Conservation (phyloP, 2,113 vertebrate species). For the Crotalus tigris region DNA sequence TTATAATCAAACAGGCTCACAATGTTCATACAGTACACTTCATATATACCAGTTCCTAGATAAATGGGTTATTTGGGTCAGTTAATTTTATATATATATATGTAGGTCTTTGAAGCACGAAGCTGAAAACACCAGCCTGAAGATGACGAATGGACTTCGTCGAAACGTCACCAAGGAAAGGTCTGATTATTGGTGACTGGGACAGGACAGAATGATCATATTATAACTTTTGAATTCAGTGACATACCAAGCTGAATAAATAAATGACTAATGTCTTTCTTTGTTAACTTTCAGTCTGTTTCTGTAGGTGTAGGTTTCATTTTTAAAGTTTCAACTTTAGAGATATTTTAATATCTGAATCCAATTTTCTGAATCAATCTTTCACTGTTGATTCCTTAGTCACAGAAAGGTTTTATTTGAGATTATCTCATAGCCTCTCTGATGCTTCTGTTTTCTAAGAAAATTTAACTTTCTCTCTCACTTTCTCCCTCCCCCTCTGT, state of each 20-base stretch:
- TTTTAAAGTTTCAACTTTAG: not conserved
- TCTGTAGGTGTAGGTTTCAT: not conserved
- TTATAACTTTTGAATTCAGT: not conserved
- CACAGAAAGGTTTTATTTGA: not conserved
- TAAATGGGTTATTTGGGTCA: not conserved
- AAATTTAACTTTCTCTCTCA: not conserved
- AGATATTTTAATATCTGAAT: not conserved
- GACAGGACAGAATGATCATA: not conserved
- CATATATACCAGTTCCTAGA: not conserved
- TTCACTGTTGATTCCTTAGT: not conserved
- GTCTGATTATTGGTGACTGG: not conserved
- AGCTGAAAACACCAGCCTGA: no score
- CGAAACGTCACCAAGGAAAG: not conserved
- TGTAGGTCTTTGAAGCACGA: no score
- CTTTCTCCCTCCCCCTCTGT: not conserved
- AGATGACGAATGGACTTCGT: no score
- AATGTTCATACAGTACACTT: not conserved
- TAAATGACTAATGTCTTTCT: not conserved
- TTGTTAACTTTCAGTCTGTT: not conserved
- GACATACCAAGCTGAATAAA: not conserved
- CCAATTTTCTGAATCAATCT: not conserved
- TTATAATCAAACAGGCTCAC: not conserved
- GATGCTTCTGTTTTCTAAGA: not conserved
- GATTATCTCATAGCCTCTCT: not conserved
- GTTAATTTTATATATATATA: no score